phyloP scores from a whole-genome alignment of 2,888 invertebrate genomes.

The Spialia ferax region DNA sequence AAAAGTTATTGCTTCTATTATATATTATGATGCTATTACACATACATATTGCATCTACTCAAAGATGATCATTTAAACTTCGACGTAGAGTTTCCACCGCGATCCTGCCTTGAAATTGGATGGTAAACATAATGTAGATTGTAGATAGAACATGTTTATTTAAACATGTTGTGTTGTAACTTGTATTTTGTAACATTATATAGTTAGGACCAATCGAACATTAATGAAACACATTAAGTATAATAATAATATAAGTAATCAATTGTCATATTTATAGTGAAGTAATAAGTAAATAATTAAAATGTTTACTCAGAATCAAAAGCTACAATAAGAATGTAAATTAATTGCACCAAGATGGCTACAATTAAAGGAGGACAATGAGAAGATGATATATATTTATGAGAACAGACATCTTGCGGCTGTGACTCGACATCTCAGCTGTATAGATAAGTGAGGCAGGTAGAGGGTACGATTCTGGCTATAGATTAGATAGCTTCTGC shows the following conservation, averaged over 20 bases:
- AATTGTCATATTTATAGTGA: no score
- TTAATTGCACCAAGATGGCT: background rate
- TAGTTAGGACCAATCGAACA: no score
- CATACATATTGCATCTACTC: conserved; percentile 5
- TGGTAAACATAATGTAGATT: conserved; percentile 18
- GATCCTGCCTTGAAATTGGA: conserved; percentile 12
- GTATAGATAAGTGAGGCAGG: conserved; percentile 19
- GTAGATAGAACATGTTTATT: no score
- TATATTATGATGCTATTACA: no score
- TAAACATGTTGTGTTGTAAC: background rate
- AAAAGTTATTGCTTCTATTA: no score
- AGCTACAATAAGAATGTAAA: no score
- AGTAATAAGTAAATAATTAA: no score
- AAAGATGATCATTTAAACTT: conserved; percentile 34
- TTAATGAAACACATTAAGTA: no score
- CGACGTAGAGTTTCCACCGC: conserved; percentile 25
- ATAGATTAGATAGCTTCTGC: conserved; percentile 38
- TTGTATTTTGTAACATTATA: no score
- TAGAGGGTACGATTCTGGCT: conserved; percentile 11
- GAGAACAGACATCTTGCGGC: conserved; percentile 28
- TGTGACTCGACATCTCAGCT: conserved; percentile 23
- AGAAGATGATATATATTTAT: conserved; percentile 33
- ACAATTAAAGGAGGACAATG: conserved; percentile 3
- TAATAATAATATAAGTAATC: no score
- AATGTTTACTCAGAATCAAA: no score